Evolutionary conservation across 2,113 vertebrate genomes (phyloP), one percentile per base, ranked within the genome.

Genomic region (Lycocorax pyrrhopterus): DNA sequence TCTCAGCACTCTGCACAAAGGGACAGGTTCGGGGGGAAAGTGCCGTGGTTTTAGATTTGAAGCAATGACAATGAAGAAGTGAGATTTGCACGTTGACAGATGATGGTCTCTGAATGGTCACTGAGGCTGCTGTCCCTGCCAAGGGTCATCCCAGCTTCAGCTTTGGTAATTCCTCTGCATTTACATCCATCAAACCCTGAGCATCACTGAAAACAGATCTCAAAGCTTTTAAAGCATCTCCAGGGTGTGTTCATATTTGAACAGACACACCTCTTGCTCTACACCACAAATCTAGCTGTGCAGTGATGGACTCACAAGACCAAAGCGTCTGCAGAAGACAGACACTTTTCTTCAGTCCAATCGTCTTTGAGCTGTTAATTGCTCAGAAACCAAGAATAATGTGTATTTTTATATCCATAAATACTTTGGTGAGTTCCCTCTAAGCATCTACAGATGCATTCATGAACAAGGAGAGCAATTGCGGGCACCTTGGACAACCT

Each of bases 211-310:
- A 68, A 90, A 74, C 1, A 6, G 55, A 66, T 19, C 39, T 51
- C 33, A 47, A 64, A 68, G 23, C 21, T 71, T 55, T 71, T 51
- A 80, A 68, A 62, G 35, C 21, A 76, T 55, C 46, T 78, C 29
- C 33, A 81, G 39, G 11, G 12, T 16, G 6, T 88, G 25, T 12
- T 74, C n/a, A 67, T n/a, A 29, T 47, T 76, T 35, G 37, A 80
- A 56, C 29, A 77, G 47, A 18, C 0, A 3, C 0, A 8, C 11
- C 17, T 69, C 41, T 74, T 79, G 49, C 58, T 80, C 41, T 3
- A 10, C 19, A 53, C 5, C 56, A 44, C 27, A 33, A 12, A 46
- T 14, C 30, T 35, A 46, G 18, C 27, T 12, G 2, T 0, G 0
- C 46, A 71, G 55, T 15, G 37, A 47, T 44, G 52, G n/a, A 76